Evolutionary conservation across 2,113 vertebrate species (phyloP).

Genomic region (Tamias sibiricus): DNA sequence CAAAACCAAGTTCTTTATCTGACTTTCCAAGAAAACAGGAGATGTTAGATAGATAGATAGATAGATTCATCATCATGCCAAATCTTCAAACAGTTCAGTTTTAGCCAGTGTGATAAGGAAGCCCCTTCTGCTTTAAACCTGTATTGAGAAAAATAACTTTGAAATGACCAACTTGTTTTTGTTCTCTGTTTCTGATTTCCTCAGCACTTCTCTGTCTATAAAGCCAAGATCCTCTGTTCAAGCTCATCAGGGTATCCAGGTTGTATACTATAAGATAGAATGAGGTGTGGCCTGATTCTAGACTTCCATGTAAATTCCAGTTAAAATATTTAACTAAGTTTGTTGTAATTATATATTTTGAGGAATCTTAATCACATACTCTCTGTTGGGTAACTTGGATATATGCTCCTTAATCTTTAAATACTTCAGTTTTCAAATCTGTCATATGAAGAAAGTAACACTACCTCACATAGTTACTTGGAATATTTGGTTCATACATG

Average conservation of each 20-base stretch:
- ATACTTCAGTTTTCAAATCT: neutral
- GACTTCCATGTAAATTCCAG: neutral
- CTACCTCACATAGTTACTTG: neutral
- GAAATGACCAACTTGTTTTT: neutral
- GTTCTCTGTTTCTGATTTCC: neutral
- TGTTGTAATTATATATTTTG: neutral
- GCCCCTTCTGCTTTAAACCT: neutral
- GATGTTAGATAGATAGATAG: no score
- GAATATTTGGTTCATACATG: neutral
- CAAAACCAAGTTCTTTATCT: neutral
- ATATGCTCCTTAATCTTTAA: neutral
- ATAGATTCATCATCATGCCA: neutral
- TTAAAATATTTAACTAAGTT: neutral
- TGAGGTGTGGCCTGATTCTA: neutral
- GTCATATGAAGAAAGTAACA: neutral
- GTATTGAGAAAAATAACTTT: neutral
- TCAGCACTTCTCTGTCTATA: neutral
- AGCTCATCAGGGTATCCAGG: no score
- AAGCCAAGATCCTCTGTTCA: no score
- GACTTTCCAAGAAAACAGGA: neutral
- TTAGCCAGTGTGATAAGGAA: neutral
- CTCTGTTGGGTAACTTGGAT: neutral
- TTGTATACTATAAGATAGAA: neutral
- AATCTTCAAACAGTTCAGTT: neutral
- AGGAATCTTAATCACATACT: neutral